Evolutionary conservation across 2,113 vertebrate genomes (phyloP).

Genomic region (Zosterops hypoxanthus): DNA sequence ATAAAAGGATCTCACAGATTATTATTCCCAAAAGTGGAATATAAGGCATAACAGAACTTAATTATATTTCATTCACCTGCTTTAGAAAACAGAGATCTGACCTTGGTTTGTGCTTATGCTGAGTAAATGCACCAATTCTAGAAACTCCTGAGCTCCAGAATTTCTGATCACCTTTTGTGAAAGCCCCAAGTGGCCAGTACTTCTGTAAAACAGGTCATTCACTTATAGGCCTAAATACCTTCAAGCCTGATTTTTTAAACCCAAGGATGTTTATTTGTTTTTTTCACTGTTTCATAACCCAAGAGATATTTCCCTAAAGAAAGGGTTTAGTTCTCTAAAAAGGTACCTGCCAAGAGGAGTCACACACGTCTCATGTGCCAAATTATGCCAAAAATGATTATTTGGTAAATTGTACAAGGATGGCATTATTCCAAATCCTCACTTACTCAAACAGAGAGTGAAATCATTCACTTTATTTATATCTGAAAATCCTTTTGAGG

Average conservation of each 20-base stretch:
- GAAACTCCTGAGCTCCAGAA: not conserved
- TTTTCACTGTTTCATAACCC: not conserved
- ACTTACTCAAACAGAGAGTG: not conserved
- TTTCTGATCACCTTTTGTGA: not conserved
- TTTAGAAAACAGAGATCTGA: not conserved
- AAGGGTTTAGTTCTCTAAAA: not conserved
- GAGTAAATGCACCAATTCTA: not conserved
- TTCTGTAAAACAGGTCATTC: not conserved
- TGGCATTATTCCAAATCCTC: not conserved
- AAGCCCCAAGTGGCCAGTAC: not conserved
- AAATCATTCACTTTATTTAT: not conserved
- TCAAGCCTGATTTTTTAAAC: not conserved
- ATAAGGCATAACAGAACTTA: not conserved
- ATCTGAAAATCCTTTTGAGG: not conserved
- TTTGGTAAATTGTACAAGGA: not conserved
- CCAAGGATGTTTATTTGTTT: not conserved
- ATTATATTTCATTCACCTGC: not conserved
- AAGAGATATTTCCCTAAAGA: not conserved
- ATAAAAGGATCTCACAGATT: not conserved
- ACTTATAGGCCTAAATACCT: not conserved
- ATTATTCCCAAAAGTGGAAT: not conserved
- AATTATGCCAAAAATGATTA: not conserved
- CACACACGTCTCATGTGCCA: rapidly evolving
- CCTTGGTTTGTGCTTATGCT: not conserved
- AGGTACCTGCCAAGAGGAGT: not conserved